Evolutionary conservation across 2,797 vertebrate genomes (phyloP).

Genomic region (Gobio occitaniae): DNA sequence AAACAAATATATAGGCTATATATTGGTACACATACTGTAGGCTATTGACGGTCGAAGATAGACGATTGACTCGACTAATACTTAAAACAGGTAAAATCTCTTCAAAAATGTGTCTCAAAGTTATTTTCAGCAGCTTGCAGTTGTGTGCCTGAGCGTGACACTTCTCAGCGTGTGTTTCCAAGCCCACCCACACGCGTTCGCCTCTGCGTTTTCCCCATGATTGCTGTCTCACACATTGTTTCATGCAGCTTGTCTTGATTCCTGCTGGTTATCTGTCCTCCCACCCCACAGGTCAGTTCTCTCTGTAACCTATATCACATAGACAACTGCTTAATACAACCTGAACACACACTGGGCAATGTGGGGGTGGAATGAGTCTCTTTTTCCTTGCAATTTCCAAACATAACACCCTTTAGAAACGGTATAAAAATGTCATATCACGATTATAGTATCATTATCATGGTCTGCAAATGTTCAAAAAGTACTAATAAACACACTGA

Average conservation of each 20-base stretch:
- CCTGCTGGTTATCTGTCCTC: conserved; percentile 44
- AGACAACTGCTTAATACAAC: conserved; percentile 75
- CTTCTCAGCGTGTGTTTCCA: conserved; percentile 41
- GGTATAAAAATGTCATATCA: background rate
- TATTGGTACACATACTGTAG: background rate
- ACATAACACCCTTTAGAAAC: background rate
- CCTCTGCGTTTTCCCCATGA: conserved; percentile 5
- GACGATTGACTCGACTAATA: background rate
- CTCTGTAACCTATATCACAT: conserved; percentile 77
- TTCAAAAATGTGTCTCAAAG: conserved; percentile 10
- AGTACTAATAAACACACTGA: background rate
- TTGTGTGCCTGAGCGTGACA: conserved; percentile 47
- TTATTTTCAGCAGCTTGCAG: conserved; percentile 41
- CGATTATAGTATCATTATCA: background rate
- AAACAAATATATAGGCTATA: too few species aligned
- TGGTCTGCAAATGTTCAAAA: background rate
- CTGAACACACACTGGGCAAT: conserved; percentile 68
- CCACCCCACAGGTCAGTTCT: conserved; percentile 51
- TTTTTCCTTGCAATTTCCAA: background rate
- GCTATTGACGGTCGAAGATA: background rate
- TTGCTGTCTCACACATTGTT: conserved; percentile 36
- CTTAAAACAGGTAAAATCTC: background rate
- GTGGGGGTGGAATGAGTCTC: background rate
- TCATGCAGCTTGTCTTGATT: conserved; percentile 45
- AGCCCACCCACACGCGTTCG: conserved; percentile 24